Evolutionary conservation across 1,140 invertebrate species (phyloP), one percentile per base, ranked within the genome.

Genomic region (Stenopsyche tienmushanensis): DNA sequence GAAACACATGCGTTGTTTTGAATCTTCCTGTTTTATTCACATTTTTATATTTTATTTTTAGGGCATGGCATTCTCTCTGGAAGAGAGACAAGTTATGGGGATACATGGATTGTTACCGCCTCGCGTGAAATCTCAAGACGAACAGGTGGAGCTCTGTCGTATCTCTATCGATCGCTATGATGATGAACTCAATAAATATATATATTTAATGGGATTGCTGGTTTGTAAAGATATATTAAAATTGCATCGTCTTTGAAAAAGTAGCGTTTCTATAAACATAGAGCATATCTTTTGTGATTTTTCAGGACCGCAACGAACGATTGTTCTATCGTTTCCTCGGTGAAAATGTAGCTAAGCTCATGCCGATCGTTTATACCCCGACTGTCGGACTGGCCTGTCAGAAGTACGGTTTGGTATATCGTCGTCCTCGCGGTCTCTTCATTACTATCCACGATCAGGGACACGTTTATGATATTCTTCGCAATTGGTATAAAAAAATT

Each of bases 391-490:
- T 93, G 20, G 96, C 95, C 1, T 99, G 96, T 81, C 94, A 97
- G 78, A 93, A 96, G 75, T 98, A 93, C 77, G 96, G 96, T n/a
- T 82, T 94, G 15, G 90, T 97, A 55, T 98, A 93, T 77, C 85
- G 93, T 26, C 83, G 94, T 73, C 94, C 96, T 0, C 86, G 92
- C 47, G 96, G 96, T 9, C 81, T 99, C n/a, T 99, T 94, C 73
- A 91, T 99, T 69, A 96, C 94, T 17, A 97, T 99, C 52, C 89
- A 99, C 76, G 97, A 99, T 75, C 90, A 90, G 72, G 95, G 94
- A 5, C 92, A 98, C 77, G 80, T 97, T 2, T 92, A 90, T 72
- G 87, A 94, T 29, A 84, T 95, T 3, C 73, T 96, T 0, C 86
- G 85, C 73, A 93, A 93, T 73, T 94, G 91, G 91, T 88, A 72